These are phyloP conservation scores for Habroteleia sp. DNA, from an alignment of 2,888 invertebrate genomes.

Conservation along the genomic window DNA sequence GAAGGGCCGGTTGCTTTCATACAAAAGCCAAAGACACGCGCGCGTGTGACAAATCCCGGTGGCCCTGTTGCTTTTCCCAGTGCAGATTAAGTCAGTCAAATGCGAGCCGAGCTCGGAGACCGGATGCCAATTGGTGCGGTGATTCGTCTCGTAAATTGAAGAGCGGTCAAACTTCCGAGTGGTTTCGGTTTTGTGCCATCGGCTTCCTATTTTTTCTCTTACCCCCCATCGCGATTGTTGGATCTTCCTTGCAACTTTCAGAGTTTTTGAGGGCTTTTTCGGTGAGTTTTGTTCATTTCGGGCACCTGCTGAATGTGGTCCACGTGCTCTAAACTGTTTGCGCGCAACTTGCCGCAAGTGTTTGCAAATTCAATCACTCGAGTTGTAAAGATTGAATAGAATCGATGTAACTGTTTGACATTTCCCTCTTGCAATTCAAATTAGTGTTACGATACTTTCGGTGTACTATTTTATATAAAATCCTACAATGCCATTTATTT, in stretches of 20 bases:
- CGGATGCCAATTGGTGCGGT: slow-evolving; percentile 75
- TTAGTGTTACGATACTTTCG: too few species aligned
- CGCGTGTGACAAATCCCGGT: slow-evolving; percentile 12
- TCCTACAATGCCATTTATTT: too few species aligned
- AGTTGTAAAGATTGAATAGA: too few species aligned
- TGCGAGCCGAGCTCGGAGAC: slow-evolving; percentile 63
- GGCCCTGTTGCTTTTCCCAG: slow-evolving; percentile 15
- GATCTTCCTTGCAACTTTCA: neutral
- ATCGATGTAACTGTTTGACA: too few species aligned
- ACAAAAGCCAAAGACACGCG: slow-evolving; percentile 21
- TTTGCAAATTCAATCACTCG: too few species aligned
- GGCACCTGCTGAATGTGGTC: neutral
- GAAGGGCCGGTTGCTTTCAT: neutral
- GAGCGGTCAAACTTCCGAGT: slow-evolving; percentile 76
- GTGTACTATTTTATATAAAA: too few species aligned
- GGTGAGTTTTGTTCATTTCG: neutral
- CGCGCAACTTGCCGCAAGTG: neutral
- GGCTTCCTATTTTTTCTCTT: neutral
- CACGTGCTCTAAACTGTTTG: neutral
- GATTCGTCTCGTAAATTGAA: slow-evolving; percentile 74
- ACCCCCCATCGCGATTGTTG: neutral
- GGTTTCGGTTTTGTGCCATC: slow-evolving; percentile 52
- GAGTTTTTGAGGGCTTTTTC: neutral
- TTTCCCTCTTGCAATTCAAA: too few species aligned
- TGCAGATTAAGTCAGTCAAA: slow-evolving; percentile 30